Base-by-base conservation (phyloP, 1,140 invertebrate genomes). In the Apolygus lucorum region DNA sequence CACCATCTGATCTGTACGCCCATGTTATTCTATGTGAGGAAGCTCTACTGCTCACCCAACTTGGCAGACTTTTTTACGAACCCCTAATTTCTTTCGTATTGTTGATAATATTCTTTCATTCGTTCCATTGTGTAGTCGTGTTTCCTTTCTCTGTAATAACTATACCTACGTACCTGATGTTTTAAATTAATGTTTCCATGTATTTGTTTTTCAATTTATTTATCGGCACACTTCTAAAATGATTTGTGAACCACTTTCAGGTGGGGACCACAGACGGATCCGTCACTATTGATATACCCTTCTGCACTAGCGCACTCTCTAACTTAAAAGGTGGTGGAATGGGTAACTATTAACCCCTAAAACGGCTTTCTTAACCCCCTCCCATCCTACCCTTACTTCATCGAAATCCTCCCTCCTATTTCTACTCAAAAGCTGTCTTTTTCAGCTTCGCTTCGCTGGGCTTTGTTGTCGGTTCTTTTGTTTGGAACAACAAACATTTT, bases 241-340 rank as follows among this genome's bases (percentile, higher is more conserved):
- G 8, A 11, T 68, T 54, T 54, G 21, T 69, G 22, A 34, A 59
- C 54, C 26, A 63, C 42, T 74, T 74, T 66, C 73, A 74, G 73
- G 73, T 74, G 73, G 71, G 73, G 70, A 72, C 67, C 64, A 69
- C 42, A 71, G 73, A 70, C 67, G 73, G 69, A 68, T 74, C 25
- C 68, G 72, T 68, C 69, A 72, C 68, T 74, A 74, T 72, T 73
- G 70, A 74, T 8, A 42, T 62, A 28, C 62, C 62, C 69, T 54
- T 72, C 34, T 73, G 34, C 62, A 29, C 63, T 70, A 21, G 28
- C 64, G 67, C 68, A 68, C 62, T 64, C 26, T 71, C 25, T 26
- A 22, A 63, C 63, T 42, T 21, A 67, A 67, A 66, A 21, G 64
- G 64, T 66, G 64, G 64, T 66, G 64, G 64, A 66, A 66, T 34